These are phyloP conservation scores for Incurvaria masculella DNA, from an alignment of 2,888 invertebrate genomes.

Conservation along the genomic window DNA sequence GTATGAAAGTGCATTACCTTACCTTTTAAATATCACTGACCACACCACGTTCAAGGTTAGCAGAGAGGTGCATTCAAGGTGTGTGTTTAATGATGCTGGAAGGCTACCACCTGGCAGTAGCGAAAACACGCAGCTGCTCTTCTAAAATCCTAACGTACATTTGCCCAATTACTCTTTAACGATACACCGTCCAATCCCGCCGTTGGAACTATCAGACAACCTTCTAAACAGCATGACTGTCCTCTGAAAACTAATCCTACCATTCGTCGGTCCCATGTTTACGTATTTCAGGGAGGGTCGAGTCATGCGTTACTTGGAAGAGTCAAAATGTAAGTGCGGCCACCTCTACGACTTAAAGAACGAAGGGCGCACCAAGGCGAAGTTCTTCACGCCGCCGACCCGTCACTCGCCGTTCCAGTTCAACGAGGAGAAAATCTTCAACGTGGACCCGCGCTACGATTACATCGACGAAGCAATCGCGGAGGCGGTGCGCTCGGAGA, in stretches of 20 bases:
- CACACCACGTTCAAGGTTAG: too few relatives aligned
- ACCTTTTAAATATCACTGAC: constrained; percentile 28
- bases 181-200: constrained; percentile 25
- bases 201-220: constrained; percentile 34
- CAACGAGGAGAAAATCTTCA: constrained; percentile 37
- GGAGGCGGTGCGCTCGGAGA: constrained; percentile 29
- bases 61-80: too few relatives aligned
- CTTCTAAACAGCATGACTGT: neutral
- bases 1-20: constrained; percentile 22
- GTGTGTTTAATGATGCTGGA: too few relatives aligned
- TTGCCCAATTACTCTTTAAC: constrained; percentile 16
- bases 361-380: constrained; percentile 27
- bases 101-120: too few relatives aligned
- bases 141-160: constrained; percentile 3
- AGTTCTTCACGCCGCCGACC: constrained; percentile 33
- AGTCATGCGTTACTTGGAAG: constrained; percentile 28
- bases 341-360: constrained; percentile 36
- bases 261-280: neutral
- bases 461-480: constrained; percentile 33
- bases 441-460: constrained; percentile 36
- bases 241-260: neutral
- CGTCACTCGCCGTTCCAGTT: constrained; percentile 28
- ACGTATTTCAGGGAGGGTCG: constrained; percentile 26
- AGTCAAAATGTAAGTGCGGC: constrained; percentile 37
- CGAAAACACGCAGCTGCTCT: constrained; percentile 27